Evolutionary conservation across 2,888 invertebrate genomes (phyloP), one percentile per base, ranked within the genome.

Genomic region (Lasioglossum figueresi): DNA sequence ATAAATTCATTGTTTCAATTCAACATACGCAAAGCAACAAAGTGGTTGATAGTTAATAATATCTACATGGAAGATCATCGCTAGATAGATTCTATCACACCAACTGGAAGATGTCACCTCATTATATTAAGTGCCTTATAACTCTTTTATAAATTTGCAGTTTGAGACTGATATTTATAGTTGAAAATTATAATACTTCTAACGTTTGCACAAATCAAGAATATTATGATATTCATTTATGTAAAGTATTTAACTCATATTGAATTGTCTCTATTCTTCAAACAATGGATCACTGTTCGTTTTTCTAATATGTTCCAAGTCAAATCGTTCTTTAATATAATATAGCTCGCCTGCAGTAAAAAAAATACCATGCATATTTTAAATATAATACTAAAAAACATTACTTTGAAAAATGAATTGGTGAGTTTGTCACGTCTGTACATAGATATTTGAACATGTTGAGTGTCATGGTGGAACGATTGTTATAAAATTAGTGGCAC

Each of bases 61-160:
- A n/a, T 76, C 80, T 45, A 40, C 83, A 78, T 1, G 40, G 85
- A 85, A 88, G 85, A 83, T 83, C 87, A 37, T 34, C 12, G 19
- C 23, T 23, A 68, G 19, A 66, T 34, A 66, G 66, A 37, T 68
- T 23, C 19, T 34, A 37, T 68, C 10, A 37, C 34, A 70, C 14
- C 40, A 40, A 59, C 4, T 78, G 48, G 88, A 88, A 88, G 88
- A 87, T 80, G 45, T 76, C 12, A 76, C 27, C 66, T 77, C 56
- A 75, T 1, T 40, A 43, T 34, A 43, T 52, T 27, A 19, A 68
- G 70, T 63, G 34, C 19, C 48, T 76, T 76, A 45, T 10, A 82
- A 72, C 19, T 37, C 14, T 34, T 23, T 34, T 4, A 70, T 43
- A 34, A 34, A 19, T 52, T 12, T 68, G 27, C 19, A 71, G 34